Evolutionary conservation across 2,888 invertebrate genomes (phyloP).

Genomic region (Pinctada fucata): DNA sequence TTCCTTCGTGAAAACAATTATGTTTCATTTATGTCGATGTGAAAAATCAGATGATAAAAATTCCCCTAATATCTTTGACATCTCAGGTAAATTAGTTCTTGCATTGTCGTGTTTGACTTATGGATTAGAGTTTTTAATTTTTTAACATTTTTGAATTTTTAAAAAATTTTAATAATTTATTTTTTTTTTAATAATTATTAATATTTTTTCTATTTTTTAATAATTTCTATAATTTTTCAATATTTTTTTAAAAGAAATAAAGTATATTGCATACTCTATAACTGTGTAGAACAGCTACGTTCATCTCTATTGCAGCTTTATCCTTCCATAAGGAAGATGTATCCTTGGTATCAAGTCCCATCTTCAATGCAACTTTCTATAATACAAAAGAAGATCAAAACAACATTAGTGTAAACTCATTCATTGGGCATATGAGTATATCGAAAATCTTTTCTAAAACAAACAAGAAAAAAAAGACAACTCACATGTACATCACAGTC

Average conservation of each 20-base stretch:
- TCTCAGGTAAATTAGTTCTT: too few species aligned
- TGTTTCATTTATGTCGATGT: constrained; percentile 75
- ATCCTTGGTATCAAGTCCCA: constrained; percentile 92
- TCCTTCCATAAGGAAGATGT: constrained; percentile 95
- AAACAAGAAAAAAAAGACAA: too few species aligned
- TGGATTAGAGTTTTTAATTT: too few species aligned
- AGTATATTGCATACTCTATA: constrained; percentile 80
- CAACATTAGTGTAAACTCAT: too few species aligned
- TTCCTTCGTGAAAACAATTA: constrained; percentile 73
- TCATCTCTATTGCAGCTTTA: constrained; percentile 92
- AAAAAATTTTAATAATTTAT: background rate
- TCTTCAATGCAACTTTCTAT: constrained; percentile 82
- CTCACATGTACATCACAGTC: too few species aligned
- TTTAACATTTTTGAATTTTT: too few species aligned
- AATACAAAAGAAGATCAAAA: background rate
- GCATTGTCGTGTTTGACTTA: too few species aligned
- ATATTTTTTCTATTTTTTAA: too few species aligned
- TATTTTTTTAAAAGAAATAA: background rate
- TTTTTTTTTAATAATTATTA: background rate
- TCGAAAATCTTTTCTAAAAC: too few species aligned
- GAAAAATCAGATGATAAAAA: constrained; percentile 59
- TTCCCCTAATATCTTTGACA: background rate
- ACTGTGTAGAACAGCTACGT: constrained; percentile 93
- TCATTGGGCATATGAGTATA: too few species aligned
- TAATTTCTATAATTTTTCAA: background rate